Evolutionary conservation across 1,140 invertebrate genomes (phyloP).

Genomic region (Neotoxoptera formosana): DNA sequence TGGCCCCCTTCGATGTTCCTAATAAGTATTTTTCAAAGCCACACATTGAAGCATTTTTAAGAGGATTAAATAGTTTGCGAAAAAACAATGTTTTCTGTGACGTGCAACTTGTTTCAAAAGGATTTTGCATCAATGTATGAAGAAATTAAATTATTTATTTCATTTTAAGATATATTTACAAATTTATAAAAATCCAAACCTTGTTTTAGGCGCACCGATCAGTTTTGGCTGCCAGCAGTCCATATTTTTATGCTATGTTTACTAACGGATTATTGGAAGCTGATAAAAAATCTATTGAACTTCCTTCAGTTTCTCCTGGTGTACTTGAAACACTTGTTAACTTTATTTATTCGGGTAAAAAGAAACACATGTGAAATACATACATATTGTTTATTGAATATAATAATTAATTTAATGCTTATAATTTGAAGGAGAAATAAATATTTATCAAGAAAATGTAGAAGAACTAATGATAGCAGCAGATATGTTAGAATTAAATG

Average conservation of each 20-base stretch:
- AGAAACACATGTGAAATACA: not conserved
- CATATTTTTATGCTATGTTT: slow-evolving; percentile 97
- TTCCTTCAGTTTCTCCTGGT: slow-evolving; percentile 78
- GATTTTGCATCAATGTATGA: slow-evolving; percentile 49
- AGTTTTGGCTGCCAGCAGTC: slow-evolving; percentile 88
- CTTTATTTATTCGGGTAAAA: slow-evolving; percentile 86
- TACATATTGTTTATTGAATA: not conserved
- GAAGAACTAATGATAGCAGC: slow-evolving; percentile 89
- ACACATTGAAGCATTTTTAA: slow-evolving; percentile 37
- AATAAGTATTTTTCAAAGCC: slow-evolving; percentile 49
- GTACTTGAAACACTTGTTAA: slow-evolving; percentile 80
- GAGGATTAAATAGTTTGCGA: slow-evolving; percentile 51
- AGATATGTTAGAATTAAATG: slow-evolving; percentile 89
- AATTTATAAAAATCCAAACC: slow-evolving; percentile 6
- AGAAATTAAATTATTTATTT: not conserved
- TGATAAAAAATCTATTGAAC: slow-evolving; percentile 76
- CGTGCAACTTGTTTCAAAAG: slow-evolving; percentile 46
- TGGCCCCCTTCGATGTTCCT: slow-evolving; percentile 44
- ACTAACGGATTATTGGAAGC: slow-evolving; percentile 83
- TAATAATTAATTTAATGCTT: slow-evolving; percentile 46
- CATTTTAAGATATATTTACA: not conserved
- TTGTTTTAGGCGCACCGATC: slow-evolving; percentile 83
- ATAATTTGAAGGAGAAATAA: slow-evolving; percentile 65
- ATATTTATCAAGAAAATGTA: slow-evolving; percentile 77
- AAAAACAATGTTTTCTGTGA: slow-evolving; percentile 54